These are phyloP conservation scores for Morinoia aosen DNA, from an alignment of 2,888 invertebrate species.

Conservation along the genomic window DNA sequence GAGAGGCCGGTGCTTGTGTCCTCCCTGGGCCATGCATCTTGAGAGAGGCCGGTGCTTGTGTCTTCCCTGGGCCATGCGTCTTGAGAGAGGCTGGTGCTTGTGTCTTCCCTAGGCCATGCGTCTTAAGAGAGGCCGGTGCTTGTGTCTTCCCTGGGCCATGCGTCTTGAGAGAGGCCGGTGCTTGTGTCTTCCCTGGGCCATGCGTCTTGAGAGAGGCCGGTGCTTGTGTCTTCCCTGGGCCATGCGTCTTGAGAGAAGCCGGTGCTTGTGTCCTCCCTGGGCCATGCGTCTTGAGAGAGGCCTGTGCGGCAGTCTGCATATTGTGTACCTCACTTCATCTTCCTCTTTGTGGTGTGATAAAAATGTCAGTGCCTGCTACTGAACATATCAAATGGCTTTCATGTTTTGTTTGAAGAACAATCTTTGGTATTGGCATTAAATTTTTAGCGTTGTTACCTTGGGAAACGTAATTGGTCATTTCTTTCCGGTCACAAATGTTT, in stretches of 20 bases:
- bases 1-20: background rate
- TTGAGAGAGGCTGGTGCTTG: background rate
- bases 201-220: background rate
- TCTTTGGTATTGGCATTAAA: background rate
- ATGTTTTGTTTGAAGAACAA: background rate
- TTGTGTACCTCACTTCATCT: background rate
- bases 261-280: background rate
- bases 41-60: background rate
- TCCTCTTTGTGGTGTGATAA: background rate
- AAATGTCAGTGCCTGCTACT: background rate
- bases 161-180: background rate
- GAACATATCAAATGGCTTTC: background rate
- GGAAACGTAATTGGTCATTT: background rate
- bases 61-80: background rate
- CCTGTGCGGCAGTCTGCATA: background rate
- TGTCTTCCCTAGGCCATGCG: background rate
- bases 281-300: background rate
- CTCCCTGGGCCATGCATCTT: background rate
- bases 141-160: background rate
- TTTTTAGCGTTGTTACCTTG: no score
- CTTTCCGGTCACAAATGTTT: background rate
- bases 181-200: background rate
- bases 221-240: background rate
- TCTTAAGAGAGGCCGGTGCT: background rate
- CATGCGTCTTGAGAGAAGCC: background rate